Evolutionary conservation across 2,888 invertebrate species (phyloP).

Genomic region (Theretra japonica): DNA sequence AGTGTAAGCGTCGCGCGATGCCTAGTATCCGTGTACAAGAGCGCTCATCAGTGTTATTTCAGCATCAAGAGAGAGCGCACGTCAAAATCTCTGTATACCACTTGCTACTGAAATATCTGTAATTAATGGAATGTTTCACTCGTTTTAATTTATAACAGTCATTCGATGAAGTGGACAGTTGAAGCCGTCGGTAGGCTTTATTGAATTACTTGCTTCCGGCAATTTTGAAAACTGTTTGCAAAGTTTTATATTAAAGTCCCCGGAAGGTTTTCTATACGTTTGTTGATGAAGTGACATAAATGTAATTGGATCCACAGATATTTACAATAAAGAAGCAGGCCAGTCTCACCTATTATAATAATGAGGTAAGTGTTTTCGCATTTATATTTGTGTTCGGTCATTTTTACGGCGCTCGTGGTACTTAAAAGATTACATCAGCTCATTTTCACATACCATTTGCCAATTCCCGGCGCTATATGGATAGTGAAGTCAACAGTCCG

Average conservation of each 20-base stretch:
- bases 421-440: constrained; percentile 26
- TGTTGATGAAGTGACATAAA: constrained; percentile 27
- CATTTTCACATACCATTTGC: constrained; percentile 27
- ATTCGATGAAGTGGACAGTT: constrained; percentile 32
- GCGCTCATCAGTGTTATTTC: constrained; percentile 69
- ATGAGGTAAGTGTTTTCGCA: constrained; percentile 32
- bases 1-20: constrained; percentile 42
- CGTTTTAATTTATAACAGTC: constrained; percentile 35
- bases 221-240: constrained; percentile 23
- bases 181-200: neutral
- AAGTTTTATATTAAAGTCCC: constrained; percentile 23
- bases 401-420: constrained; percentile 26
- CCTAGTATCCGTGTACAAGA: constrained; percentile 41
- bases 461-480: constrained; percentile 17
- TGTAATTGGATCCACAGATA: constrained; percentile 20
- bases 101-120: constrained; percentile 15
- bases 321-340: constrained; percentile 1
- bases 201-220: neutral
- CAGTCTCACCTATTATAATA: constrained; percentile 11
- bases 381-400: constrained; percentile 23
- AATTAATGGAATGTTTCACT: neutral
- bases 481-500: constrained; percentile 18
- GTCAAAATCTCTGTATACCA: constrained; percentile 39
- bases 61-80: constrained; percentile 59
- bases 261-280: constrained; percentile 13